phyloP scores from a whole-genome alignment of 2,888 invertebrate species.

The Agriopis aurantiaria region DNA sequence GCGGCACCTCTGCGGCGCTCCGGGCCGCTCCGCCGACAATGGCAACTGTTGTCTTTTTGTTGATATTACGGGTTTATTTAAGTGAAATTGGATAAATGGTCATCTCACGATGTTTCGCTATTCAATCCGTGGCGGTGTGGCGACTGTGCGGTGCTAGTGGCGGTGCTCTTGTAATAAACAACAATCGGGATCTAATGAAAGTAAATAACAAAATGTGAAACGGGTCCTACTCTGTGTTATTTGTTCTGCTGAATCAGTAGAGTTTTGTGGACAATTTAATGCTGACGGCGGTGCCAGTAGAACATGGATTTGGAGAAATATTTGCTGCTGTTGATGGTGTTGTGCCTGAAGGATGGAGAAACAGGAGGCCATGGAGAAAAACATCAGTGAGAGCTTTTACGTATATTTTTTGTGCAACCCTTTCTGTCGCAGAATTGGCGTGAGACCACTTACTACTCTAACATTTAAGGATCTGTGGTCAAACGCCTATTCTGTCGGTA shows the following conservation, averaged over 20 bases:
- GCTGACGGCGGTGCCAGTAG: slow-evolving; percentile 34
- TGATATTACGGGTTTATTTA: slow-evolving; percentile 84
- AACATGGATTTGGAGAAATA: slow-evolving; percentile 72
- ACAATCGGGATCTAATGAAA: slow-evolving; percentile 63
- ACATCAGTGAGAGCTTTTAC: slow-evolving; percentile 72
- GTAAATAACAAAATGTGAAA: slow-evolving; percentile 75
- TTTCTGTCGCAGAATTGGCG: not conserved
- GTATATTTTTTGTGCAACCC: not conserved
- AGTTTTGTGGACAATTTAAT: slow-evolving; percentile 58
- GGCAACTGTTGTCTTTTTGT: slow-evolving; percentile 77
- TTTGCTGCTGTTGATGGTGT: slow-evolving; percentile 66
- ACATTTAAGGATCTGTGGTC: not conserved
- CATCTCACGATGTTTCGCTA: slow-evolving; percentile 77
- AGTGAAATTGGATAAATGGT: slow-evolving; percentile 86
- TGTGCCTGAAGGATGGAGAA: slow-evolving; percentile 68
- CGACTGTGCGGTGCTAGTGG: slow-evolving; percentile 66
- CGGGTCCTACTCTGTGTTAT: slow-evolving; percentile 55
- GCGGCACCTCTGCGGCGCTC: slow-evolving; percentile 46
- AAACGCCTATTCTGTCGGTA: not conserved
- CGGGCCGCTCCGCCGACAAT: slow-evolving; percentile 67
- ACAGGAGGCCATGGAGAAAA: slow-evolving; percentile 77
- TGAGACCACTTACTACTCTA: not conserved
- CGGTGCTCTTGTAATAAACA: slow-evolving; percentile 62
- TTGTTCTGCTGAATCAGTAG: slow-evolving; percentile 54
- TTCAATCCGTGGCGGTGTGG: slow-evolving; percentile 73